phyloP scores from a whole-genome alignment of 2,113 vertebrate species.

The Crotophaga sulcirostris region DNA sequence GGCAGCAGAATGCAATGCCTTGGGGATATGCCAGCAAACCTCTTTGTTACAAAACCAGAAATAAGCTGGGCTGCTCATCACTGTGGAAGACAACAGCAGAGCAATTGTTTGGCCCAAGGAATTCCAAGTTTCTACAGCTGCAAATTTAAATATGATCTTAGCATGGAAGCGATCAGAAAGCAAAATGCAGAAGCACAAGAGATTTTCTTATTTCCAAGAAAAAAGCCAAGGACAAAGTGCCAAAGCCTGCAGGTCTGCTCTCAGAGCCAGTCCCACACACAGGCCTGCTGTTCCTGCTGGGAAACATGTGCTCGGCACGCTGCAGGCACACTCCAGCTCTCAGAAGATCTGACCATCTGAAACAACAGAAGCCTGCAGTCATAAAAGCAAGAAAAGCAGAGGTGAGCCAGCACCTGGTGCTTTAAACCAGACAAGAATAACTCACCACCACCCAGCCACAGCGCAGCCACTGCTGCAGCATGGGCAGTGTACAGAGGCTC shows the following conservation, averaged over 20 bases:
- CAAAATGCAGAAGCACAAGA: not conserved
- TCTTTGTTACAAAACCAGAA: not conserved
- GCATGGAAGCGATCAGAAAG: not conserved
- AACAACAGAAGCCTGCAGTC: not conserved
- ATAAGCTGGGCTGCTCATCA: not conserved
- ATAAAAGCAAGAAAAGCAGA: accelerated
- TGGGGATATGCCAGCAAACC: not conserved
- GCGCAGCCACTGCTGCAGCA: not conserved
- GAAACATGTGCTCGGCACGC: accelerated
- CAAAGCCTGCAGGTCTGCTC: accelerated
- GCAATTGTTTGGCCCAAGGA: not conserved
- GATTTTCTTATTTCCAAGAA: not conserved
- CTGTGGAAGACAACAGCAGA: not conserved
- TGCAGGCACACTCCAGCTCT: accelerated
- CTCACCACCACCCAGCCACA: accelerated
- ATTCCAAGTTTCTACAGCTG: not conserved
- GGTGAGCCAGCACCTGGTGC: not conserved
- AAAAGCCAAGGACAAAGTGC: no score
- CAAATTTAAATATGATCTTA: not conserved
- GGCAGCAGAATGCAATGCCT: accelerated
- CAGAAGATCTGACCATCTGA: not conserved
- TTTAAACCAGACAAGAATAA: not conserved
- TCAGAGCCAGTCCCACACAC: accelerated
- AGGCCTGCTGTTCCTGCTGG: not conserved
- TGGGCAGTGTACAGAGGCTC: accelerated